Evolutionary conservation across 2,888 invertebrate species (phyloP).

Genomic region (Drosophila fulvimacula): DNA sequence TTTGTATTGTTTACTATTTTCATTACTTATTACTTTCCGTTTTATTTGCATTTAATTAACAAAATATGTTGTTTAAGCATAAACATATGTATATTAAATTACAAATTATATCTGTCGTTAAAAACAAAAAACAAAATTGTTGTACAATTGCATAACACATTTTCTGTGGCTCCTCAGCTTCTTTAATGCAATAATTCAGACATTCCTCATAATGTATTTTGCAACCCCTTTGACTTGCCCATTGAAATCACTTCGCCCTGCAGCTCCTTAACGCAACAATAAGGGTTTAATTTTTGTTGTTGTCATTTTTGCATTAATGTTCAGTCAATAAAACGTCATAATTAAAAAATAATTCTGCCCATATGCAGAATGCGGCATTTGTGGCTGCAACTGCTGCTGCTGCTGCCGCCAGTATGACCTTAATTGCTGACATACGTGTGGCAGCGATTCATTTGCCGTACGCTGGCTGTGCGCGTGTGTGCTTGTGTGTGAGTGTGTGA

Average conservation of each 20-base stretch:
- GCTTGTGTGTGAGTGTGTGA: constrained; percentile 17
- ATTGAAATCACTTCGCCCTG: constrained; percentile 17
- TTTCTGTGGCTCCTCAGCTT: too few relatives aligned
- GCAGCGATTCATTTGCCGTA: constrained; percentile 69
- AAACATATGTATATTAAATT: neutral
- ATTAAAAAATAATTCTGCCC: constrained; percentile 72
- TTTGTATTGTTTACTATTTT: neutral
- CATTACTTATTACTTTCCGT: neutral
- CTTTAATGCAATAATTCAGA: too few relatives aligned
- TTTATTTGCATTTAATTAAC: neutral
- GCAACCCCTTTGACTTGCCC: constrained; percentile 7
- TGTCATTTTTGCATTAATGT: constrained; percentile 59
- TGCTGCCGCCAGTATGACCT: constrained; percentile 69
- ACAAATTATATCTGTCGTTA: neutral
- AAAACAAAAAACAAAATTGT: too few relatives aligned
- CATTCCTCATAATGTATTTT: too few relatives aligned
- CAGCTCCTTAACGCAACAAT: constrained; percentile 20
- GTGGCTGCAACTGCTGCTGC: constrained; percentile 12
- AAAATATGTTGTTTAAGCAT: neutral
- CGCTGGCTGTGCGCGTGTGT: constrained; percentile 7
- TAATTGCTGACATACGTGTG: constrained; percentile 76
- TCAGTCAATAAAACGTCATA: constrained; percentile 79
- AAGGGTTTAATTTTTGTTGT: constrained; percentile 40
- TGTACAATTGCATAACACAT: too few relatives aligned
- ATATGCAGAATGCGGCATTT: constrained; percentile 41